These are phyloP conservation scores for Carlito syrichta DNA, from an alignment of 2,113 vertebrate genomes.

Conservation along the genomic window DNA sequence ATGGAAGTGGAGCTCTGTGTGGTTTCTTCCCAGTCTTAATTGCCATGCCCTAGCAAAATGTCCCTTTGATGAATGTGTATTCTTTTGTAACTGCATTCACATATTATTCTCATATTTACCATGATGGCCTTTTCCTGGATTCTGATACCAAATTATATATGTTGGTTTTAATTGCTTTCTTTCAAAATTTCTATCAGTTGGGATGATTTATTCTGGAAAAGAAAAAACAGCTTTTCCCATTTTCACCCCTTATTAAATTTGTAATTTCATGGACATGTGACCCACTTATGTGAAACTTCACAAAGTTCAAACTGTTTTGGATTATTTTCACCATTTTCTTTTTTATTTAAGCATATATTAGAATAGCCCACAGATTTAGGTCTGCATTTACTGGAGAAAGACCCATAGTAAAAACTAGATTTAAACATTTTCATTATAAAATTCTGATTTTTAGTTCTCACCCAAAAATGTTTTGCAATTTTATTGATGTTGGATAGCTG, in stretches of 20 bases:
- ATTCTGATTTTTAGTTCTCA: background rate
- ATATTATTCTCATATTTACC: background rate
- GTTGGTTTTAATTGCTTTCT: background rate
- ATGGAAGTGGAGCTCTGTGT: slow-evolving; percentile 2
- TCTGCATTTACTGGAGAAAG: background rate
- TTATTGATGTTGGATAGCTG: background rate
- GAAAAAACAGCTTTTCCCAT: background rate
- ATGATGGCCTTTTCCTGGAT: background rate
- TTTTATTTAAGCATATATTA: background rate
- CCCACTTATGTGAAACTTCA: background rate
- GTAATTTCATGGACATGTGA: background rate
- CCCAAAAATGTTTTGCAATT: background rate
- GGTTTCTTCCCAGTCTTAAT: slow-evolving; percentile 57
- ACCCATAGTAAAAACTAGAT: background rate
- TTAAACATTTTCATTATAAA: background rate
- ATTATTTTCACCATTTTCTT: background rate
- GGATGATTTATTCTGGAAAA: background rate
- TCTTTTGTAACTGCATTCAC: background rate
- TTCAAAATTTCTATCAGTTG: background rate
- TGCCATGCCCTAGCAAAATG: background rate
- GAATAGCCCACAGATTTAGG: background rate
- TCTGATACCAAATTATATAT: background rate
- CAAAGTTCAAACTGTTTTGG: background rate
- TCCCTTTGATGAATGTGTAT: background rate
- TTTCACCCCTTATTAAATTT: background rate